Conservation (phyloP, 2,888 invertebrate genomes). For the Drosophila emarginata region DNA sequence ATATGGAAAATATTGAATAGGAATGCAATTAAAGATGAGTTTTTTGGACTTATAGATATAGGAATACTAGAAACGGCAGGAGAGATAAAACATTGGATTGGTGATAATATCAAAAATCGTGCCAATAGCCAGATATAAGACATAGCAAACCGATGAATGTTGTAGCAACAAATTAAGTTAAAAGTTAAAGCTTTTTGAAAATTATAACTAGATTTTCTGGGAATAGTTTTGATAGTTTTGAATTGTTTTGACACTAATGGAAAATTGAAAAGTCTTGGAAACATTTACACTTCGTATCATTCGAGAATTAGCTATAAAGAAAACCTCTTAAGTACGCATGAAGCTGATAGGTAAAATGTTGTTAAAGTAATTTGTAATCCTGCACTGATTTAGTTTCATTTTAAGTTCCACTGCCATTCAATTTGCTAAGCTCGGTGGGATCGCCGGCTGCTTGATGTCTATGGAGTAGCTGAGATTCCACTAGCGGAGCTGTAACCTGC, state of each 20-base stretch:
- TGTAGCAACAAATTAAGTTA: too few relatives aligned
- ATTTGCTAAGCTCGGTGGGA: slow-evolving; percentile 54
- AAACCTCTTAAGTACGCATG: slow-evolving; percentile 15
- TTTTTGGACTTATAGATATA: slow-evolving; percentile 10
- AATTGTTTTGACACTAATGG: too few relatives aligned
- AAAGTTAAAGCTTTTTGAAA: neutral
- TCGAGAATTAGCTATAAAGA: neutral
- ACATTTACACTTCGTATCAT: too few relatives aligned
- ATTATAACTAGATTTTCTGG: too few relatives aligned
- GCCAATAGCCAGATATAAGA: neutral
- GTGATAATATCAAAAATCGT: neutral
- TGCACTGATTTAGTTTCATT: slow-evolving; percentile 27
- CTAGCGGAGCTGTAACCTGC: slow-evolving; percentile 76
- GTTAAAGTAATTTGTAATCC: neutral
- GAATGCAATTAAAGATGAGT: slow-evolving; percentile 35
- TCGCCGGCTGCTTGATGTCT: slow-evolving; percentile 22
- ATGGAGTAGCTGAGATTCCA: slow-evolving; percentile 51
- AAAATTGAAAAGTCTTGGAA: too few relatives aligned
- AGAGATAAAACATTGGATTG: neutral
- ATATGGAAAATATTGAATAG: slow-evolving; percentile 7
- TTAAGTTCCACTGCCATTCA: slow-evolving; percentile 44
- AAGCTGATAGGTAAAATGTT: neutral
- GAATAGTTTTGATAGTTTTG: too few relatives aligned
- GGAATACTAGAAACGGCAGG: slow-evolving; percentile 8
- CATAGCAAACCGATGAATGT: neutral